phyloP scores from a whole-genome alignment of 2,113 vertebrate species.

The Eubucco bourcierii region DNA sequence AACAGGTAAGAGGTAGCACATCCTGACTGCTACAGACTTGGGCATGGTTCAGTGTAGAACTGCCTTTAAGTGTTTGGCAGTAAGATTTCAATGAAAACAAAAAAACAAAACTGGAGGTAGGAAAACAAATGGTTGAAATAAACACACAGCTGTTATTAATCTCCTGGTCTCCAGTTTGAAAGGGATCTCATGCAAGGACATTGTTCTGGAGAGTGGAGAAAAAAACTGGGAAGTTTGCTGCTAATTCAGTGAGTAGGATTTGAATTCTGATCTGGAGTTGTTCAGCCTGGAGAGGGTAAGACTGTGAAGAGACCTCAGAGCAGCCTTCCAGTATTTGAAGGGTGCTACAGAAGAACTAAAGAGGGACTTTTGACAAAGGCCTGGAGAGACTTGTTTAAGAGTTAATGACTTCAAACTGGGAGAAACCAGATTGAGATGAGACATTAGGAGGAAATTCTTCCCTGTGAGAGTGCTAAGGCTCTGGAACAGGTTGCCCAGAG shows the following conservation, averaged over 20 bases:
- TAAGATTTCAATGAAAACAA: background rate
- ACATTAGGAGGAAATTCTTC: too few species aligned
- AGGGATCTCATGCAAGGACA: background rate
- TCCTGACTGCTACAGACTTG: background rate
- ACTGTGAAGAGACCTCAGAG: too few species aligned
- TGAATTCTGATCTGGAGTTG: background rate
- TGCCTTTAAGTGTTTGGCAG: background rate
- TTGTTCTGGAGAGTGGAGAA: background rate
- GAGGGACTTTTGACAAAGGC: too few species aligned
- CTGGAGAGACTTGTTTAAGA: too few species aligned
- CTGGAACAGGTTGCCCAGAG: too few species aligned
- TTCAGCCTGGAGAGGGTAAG: too few species aligned
- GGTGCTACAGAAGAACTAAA: too few species aligned
- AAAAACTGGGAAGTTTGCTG: background rate
- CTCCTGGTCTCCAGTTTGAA: background rate
- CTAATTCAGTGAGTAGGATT: background rate
- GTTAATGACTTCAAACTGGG: too few species aligned
- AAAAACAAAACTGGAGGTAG: background rate
- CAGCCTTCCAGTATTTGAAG: too few species aligned
- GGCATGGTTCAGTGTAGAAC: background rate
- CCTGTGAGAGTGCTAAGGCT: too few species aligned
- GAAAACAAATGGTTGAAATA: background rate
- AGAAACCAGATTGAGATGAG: too few species aligned
- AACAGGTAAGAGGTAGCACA: slow-evolving; percentile 51
- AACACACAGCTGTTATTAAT: background rate